Conservation (phyloP, 1,140 invertebrate genomes). For the Phymastichus coffea region DNA sequence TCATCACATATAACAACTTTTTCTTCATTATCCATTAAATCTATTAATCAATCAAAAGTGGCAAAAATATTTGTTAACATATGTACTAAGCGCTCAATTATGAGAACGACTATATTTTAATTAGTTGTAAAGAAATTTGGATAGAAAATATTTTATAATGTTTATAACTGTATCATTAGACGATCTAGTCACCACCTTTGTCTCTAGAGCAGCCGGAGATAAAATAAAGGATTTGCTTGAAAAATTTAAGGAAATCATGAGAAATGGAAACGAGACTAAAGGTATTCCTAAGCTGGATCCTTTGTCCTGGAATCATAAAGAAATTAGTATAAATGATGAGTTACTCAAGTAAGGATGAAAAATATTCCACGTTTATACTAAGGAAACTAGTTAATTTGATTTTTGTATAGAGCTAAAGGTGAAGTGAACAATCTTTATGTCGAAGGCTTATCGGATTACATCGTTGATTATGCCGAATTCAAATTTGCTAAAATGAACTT, state of each 20-base stretch:
- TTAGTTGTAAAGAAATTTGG: too few relatives aligned
- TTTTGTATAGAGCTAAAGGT: background rate
- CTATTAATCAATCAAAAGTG: too few relatives aligned
- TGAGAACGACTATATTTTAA: too few relatives aligned
- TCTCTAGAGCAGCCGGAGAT: background rate
- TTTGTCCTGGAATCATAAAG: background rate
- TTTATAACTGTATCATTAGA: too few relatives aligned
- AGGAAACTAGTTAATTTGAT: background rate
- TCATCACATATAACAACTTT: too few relatives aligned
- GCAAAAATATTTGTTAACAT: too few relatives aligned
- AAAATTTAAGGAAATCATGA: constrained; percentile 10
- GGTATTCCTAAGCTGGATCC: constrained; percentile 29
- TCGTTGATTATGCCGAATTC: constrained; percentile 16
- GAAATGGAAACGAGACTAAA: constrained; percentile 16
- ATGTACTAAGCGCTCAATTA: too few relatives aligned
- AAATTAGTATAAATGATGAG: background rate
- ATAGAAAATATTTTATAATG: too few relatives aligned
- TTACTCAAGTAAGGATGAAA: background rate
- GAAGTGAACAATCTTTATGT: background rate
- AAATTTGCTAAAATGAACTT: constrained; percentile 14
- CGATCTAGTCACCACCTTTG: background rate
- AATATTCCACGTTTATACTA: too few relatives aligned
- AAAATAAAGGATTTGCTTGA: constrained; percentile 18
- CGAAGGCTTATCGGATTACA: constrained; percentile 22
- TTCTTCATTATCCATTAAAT: too few relatives aligned